A percentile compares a stretch with the other conserved stretches of the same genome.
Conservation (phyloP, 2,113 vertebrate species). For the Anoplopoma fimbria region DNA sequence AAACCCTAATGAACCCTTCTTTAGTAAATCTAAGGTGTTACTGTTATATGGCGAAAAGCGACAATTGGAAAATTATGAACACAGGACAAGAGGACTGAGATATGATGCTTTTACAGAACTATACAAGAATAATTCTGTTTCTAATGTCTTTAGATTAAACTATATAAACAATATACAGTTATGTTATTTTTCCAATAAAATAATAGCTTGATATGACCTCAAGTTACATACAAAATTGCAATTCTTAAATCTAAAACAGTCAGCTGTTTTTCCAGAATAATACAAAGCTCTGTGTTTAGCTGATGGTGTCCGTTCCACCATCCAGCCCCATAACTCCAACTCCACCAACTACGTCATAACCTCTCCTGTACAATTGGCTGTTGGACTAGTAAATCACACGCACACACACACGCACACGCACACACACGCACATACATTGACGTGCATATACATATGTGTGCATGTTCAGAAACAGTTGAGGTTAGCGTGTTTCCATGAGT, state of each 20-base stretch:
- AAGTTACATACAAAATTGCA: background rate
- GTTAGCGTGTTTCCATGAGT: background rate
- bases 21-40: background rate
- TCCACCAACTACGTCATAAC: slow-evolving; percentile 58
- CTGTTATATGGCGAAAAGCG: background rate
- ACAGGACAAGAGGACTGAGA: background rate
- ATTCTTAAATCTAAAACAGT: slow-evolving; percentile 4
- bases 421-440: slow-evolving; percentile 1
- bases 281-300: slow-evolving; percentile 33
- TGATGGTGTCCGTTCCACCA: background rate
- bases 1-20: background rate
- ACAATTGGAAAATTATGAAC: background rate
- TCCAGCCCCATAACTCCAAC: slow-evolving; percentile 18
- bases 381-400: slow-evolving; percentile 14
- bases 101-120: background rate
- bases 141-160: background rate
- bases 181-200: background rate
- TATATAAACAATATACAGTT: no score
- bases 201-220: background rate
- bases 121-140: background rate
- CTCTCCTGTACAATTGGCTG: slow-evolving; percentile 10
- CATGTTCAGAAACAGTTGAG: background rate
- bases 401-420: background rate
- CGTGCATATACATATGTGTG: background rate
- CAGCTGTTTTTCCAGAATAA: slow-evolving; percentile 43